These are phyloP conservation scores for Ctena decussata DNA, from an alignment of 2,888 invertebrate species.

Conservation along the genomic window DNA sequence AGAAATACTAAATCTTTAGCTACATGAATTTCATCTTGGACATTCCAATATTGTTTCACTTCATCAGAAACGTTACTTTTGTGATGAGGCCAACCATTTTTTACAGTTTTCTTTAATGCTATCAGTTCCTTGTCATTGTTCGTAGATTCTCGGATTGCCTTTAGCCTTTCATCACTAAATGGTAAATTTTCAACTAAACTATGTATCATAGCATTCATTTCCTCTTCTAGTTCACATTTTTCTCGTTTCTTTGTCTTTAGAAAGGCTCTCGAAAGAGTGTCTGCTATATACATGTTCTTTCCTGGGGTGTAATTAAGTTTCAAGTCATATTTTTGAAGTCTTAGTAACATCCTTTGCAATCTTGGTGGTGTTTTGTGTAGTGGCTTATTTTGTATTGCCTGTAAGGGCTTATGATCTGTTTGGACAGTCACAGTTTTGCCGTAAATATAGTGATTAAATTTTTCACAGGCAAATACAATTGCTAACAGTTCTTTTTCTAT, in stretches of 20 bases:
- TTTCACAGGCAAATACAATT: conserved; percentile 45
- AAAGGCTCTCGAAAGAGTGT: conserved; percentile 56
- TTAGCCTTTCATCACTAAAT: conserved; percentile 11
- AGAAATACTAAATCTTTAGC: conserved; percentile 16
- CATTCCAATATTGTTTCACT: conserved; percentile 15
- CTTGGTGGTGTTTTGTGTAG: conserved; percentile 48
- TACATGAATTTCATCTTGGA: conserved; percentile 29
- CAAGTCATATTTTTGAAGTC: conserved; percentile 42
- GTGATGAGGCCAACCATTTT: conserved; percentile 27
- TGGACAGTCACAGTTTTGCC: conserved; percentile 35
- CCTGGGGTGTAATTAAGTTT: conserved; percentile 47
- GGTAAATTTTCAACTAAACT: background rate
- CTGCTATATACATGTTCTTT: conserved; percentile 52
- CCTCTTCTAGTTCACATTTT: conserved; percentile 15
- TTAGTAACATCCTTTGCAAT: conserved; percentile 62
- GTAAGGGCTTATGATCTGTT: conserved; percentile 63
- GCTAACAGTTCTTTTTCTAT: conserved; percentile 67
- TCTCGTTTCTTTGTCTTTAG: background rate
- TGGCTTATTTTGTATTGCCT: conserved; percentile 53
- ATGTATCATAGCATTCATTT: conserved; percentile 29
- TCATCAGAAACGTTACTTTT: background rate
- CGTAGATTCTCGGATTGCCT: background rate
- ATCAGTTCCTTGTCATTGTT: conserved; percentile 4
- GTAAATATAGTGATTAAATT: conserved; percentile 58
- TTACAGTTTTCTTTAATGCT: background rate